Conservation (phyloP, 2,113 vertebrate species). For the Scomber japonicus region DNA sequence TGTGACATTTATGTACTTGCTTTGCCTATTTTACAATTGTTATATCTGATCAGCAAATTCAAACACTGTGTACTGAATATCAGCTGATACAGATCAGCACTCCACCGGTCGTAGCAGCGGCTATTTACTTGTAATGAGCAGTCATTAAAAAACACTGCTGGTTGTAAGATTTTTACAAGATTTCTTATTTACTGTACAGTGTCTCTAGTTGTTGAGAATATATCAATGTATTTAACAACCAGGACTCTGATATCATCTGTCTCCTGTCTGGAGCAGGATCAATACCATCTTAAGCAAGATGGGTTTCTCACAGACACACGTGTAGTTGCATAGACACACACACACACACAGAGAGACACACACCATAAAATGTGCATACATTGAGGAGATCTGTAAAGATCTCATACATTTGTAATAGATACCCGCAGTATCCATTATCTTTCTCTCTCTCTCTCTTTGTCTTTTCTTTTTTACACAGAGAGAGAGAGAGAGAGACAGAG, state of each 20-base stretch:
- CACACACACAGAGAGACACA: not conserved
- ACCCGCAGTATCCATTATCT: constrained; percentile 41
- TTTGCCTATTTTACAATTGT: constrained; percentile 42
- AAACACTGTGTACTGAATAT: constrained; percentile 37
- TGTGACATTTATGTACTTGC: constrained; percentile 65
- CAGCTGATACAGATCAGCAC: constrained; percentile 47
- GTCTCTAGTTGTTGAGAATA: constrained; percentile 44
- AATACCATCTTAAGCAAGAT: constrained; percentile 60
- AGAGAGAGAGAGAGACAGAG: not conserved
- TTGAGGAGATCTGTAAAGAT: constrained; percentile 47
- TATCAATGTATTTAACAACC: constrained; percentile 66
- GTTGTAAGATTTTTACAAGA: constrained; percentile 51
- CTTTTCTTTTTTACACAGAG: not conserved
- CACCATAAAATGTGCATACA: constrained; percentile 38
- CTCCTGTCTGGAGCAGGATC: constrained; percentile 60
- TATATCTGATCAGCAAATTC: constrained; percentile 44
- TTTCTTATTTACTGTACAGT: constrained; percentile 65
- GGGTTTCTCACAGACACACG: constrained; percentile 9
- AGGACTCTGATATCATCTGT: constrained; percentile 49
- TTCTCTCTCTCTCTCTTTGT: not conserved
- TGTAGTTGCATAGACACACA: not conserved
- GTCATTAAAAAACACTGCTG: constrained; percentile 56
- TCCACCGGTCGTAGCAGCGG: constrained; percentile 18
- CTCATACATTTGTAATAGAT: constrained; percentile 51
- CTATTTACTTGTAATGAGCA: constrained; percentile 48